These are phyloP conservation scores for Chelidonichthys spinosus DNA, from an alignment of 2,797 vertebrate species.

Conservation along the genomic window DNA sequence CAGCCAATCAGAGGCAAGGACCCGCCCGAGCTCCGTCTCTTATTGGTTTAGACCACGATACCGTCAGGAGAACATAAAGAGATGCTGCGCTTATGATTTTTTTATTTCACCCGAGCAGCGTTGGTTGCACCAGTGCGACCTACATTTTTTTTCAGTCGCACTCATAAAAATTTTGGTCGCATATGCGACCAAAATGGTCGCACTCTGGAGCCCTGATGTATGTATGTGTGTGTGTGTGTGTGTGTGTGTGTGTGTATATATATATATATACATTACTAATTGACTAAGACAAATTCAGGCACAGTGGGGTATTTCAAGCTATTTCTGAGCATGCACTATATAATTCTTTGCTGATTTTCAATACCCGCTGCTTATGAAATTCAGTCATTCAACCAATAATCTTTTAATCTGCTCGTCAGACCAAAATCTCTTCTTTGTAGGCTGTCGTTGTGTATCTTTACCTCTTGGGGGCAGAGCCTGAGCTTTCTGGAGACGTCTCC, in stretches of 20 bases:
- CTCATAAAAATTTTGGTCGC: no score
- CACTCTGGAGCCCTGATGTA: no score
- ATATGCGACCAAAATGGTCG: no score
- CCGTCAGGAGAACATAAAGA: no score
- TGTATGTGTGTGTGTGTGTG: background rate
- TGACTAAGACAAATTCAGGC: background rate
- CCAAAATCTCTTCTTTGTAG: background rate
- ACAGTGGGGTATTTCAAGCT: background rate
- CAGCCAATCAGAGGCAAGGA: no score
- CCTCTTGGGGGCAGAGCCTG: conserved; percentile 25
- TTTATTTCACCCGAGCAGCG: no score
- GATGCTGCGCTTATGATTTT: no score
- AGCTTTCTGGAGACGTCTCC: background rate
- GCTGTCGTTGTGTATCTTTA: background rate
- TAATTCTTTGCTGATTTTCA: background rate
- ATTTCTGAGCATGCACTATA: background rate
- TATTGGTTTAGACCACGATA: no score
- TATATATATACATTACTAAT: background rate
- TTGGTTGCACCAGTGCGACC: no score
- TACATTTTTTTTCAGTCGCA: no score
- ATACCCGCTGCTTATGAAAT: background rate
- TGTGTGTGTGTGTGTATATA: background rate
- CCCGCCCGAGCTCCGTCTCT: no score
- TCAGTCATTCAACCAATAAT: background rate
- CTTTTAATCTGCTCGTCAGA: background rate